Base-by-base conservation (phyloP, 1,140 invertebrate species). In the Sycophaga agraensis region DNA sequence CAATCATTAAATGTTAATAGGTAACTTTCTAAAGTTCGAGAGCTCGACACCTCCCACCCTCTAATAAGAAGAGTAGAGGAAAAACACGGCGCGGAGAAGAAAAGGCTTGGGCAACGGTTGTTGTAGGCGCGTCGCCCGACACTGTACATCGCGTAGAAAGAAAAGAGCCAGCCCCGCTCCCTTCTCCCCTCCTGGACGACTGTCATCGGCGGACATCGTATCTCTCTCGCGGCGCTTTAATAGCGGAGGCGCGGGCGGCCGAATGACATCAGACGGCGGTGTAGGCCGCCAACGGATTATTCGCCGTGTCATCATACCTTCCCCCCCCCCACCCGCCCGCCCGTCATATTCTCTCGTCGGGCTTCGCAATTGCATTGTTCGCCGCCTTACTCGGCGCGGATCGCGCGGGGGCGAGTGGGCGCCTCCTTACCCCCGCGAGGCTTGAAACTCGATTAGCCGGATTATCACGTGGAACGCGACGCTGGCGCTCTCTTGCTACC, bases 331-430 rank as follows among this genome's bases (percentile, higher is more conserved):
- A 6, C 11, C 28, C 28, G 28, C 28, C 5, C 4, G 11, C 5
- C 11, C 4, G 28, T 11, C 28, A 31, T 11, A 11, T 31, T 4
- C 28, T 6, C 28, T 4, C 28, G 28, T 31, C n/a, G 9, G 48
- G 48, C 57, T 59, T 59, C 50, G 43, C 43, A 55, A 55, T 39
- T 55, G 43, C 59, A 61, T 55, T 61, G 51, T 55, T 46, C 35
- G 3, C 16, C 17, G n/a, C n/a, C n/a, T n/a, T n/a, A n/a, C n/a
- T n/a, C n/a, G n/a, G n/a, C n/a, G n/a, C n/a, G n/a, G n/a, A n/a
- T n/a, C n/a, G n/a, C n/a, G n/a, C 16, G n/a, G n/a, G n/a, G n/a
- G n/a, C n/a, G n/a, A n/a, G n/a, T n/a, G n/a, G n/a, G n/a, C n/a
- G n/a, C 28, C 28, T 31, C 28, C 28, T 31, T 11, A 31, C 28